Evolutionary conservation across 1,140 invertebrate species (phyloP).

Genomic region (Cyclargus thomasi): DNA sequence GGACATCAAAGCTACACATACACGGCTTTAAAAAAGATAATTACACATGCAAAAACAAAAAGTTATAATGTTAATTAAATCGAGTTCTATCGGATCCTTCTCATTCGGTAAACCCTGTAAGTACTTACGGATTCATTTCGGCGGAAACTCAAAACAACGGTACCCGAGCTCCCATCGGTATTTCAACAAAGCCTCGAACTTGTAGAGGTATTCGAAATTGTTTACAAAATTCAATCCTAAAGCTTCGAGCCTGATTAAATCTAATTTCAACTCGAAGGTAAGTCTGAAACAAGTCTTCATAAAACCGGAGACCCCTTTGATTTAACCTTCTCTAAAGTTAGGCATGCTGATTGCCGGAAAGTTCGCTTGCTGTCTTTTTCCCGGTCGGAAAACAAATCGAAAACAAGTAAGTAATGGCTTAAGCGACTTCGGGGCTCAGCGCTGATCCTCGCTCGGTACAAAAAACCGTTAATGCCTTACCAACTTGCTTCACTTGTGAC

Average conservation of each 20-base stretch:
- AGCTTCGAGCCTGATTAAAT: conserved; percentile 74
- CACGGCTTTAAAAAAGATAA: conserved; percentile 9
- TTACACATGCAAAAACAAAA: conserved; percentile 27
- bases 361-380: conserved; percentile 65
- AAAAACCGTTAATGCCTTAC: not conserved
- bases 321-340: conserved; percentile 70
- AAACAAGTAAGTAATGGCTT: conserved; percentile 68
- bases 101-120: conserved; percentile 54
- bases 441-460: conserved; percentile 24
- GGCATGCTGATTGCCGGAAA: conserved; percentile 71
- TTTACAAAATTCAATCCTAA: conserved; percentile 75
- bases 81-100: conserved; percentile 42
- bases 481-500: not conserved
- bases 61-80: conserved; percentile 55
- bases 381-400: conserved; percentile 63
- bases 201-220: conserved; percentile 73
- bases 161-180: conserved; percentile 67
- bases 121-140: conserved; percentile 65
- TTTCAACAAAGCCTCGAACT: conserved; percentile 71
- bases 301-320: conserved; percentile 74
- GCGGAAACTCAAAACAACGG: conserved; percentile 68
- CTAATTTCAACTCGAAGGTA: conserved; percentile 75
- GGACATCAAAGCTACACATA: conserved; percentile 10
- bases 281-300: conserved; percentile 75
- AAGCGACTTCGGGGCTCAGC: conserved; percentile 52